Percentiles rank a stretch among this genome's conserved stretches.
phyloP scores from a whole-genome alignment of 2,797 vertebrate species.

The Chloroceryle amazona region DNA sequence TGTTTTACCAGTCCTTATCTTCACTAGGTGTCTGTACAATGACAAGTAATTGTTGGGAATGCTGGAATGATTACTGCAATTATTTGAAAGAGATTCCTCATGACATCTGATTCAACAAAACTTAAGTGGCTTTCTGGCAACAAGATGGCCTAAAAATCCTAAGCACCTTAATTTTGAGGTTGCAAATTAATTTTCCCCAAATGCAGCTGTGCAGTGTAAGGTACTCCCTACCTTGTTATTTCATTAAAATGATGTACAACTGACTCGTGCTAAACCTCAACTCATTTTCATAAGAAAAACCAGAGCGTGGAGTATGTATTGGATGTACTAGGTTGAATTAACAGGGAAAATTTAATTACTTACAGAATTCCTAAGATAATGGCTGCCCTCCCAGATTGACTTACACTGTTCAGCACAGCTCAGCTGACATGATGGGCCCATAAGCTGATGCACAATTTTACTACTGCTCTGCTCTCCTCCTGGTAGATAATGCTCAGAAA shows the following conservation, averaged over 20 bases:
- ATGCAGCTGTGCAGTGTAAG: not conserved
- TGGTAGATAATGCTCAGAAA: not conserved
- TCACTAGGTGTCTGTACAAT: not conserved
- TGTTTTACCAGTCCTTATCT: not conserved
- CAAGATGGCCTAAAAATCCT: not conserved
- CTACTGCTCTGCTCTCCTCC: not conserved
- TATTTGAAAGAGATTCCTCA: not conserved
- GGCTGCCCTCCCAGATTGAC: not conserved
- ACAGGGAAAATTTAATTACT: not conserved
- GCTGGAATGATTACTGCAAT: not conserved
- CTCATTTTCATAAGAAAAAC: not conserved
- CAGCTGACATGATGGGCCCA: accelerated
- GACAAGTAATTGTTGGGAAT: not conserved
- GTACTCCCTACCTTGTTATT: not conserved
- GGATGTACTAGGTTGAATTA: not conserved
- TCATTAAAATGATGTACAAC: not conserved
- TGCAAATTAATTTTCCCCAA: not conserved
- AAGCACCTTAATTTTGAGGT: not conserved
- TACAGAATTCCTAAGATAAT: not conserved
- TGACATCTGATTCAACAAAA: not conserved
- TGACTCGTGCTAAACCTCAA: not conserved
- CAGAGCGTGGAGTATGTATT: not conserved
- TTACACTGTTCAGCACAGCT: not conserved
- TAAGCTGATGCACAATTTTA: not conserved
- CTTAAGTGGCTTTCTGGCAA: not conserved